These are phyloP conservation scores for Lagopus muta DNA, from an alignment of 2,113 vertebrate genomes.

Conservation along the genomic window DNA sequence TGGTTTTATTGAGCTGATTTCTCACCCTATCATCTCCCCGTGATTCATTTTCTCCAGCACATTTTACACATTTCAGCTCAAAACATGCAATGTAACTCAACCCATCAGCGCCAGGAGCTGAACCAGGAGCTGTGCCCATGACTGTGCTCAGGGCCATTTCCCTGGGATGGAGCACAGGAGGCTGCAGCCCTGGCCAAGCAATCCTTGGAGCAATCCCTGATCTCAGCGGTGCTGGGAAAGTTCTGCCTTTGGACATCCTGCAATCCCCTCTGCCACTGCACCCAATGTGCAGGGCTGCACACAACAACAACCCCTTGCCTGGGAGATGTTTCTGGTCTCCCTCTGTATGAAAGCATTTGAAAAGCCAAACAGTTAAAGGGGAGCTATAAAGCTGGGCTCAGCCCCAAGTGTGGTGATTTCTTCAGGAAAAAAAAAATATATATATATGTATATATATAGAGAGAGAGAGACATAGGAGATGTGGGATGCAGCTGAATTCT, in stretches of 20 bases:
- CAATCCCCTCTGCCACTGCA: neutral
- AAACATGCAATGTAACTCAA: neutral
- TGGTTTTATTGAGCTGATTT: conserved; percentile 21
- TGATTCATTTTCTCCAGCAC: neutral
- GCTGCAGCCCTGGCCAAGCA: neutral
- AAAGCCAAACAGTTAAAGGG: neutral
- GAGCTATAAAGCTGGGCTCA: neutral
- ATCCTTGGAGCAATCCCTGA: neutral
- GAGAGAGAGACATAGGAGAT: neutral
- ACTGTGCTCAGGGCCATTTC: neutral
- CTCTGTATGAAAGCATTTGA: neutral
- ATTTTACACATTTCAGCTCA: neutral
- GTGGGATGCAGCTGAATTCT: neutral
- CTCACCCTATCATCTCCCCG: conserved; percentile 4
- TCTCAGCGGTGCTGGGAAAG: neutral
- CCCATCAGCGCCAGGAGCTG: neutral
- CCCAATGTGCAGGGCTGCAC: neutral
- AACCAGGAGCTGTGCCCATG: neutral
- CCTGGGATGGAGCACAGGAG: neutral
- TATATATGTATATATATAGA: no score
- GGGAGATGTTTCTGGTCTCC: neutral
- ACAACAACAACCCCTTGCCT: neutral
- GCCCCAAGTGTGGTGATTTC: neutral
- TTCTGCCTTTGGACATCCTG: neutral
- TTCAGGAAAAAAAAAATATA: neutral